These are phyloP conservation scores for Enteromius thamalakanensis DNA, from an alignment of 2,797 vertebrate genomes.

Conservation along the genomic window DNA sequence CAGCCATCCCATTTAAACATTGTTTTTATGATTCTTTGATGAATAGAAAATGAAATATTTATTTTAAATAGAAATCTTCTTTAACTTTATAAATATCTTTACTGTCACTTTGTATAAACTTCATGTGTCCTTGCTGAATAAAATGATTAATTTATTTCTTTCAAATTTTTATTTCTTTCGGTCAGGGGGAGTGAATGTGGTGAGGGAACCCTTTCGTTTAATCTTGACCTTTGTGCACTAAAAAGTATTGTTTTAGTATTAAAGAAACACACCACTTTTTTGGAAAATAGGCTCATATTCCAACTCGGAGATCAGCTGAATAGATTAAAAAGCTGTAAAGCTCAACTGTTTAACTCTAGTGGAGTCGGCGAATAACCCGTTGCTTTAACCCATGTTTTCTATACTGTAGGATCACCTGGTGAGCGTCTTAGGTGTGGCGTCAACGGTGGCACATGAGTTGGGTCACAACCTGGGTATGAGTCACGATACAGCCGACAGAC, in stretches of 20 bases:
- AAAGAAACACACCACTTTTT: too few species aligned
- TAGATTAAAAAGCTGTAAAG: too few species aligned
- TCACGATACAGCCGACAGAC: slow-evolving; percentile 79
- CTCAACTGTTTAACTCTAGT: too few species aligned
- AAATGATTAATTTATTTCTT: neutral
- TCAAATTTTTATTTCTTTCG: slow-evolving; percentile 47
- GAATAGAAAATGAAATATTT: neutral
- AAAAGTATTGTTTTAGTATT: neutral
- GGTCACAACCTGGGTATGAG: slow-evolving; percentile 92
- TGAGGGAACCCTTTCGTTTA: slow-evolving; percentile 66
- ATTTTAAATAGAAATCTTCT: neutral
- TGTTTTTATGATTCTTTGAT: too few species aligned
- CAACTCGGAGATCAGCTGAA: too few species aligned
- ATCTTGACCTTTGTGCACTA: neutral
- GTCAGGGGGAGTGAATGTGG: slow-evolving; percentile 90
- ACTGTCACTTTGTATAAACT: neutral
- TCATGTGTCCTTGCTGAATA: neutral
- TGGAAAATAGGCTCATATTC: too few species aligned
- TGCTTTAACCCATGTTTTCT: neutral
- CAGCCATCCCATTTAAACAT: neutral
- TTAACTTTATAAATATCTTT: neutral
- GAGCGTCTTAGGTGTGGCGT: slow-evolving; percentile 85
- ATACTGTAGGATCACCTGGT: slow-evolving; percentile 87
- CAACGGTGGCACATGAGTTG: slow-evolving; percentile 90
- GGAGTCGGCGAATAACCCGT: too few species aligned